These are phyloP conservation scores for Dascyllus trimaculatus DNA, from an alignment of 2,113 vertebrate genomes.

Conservation along the genomic window DNA sequence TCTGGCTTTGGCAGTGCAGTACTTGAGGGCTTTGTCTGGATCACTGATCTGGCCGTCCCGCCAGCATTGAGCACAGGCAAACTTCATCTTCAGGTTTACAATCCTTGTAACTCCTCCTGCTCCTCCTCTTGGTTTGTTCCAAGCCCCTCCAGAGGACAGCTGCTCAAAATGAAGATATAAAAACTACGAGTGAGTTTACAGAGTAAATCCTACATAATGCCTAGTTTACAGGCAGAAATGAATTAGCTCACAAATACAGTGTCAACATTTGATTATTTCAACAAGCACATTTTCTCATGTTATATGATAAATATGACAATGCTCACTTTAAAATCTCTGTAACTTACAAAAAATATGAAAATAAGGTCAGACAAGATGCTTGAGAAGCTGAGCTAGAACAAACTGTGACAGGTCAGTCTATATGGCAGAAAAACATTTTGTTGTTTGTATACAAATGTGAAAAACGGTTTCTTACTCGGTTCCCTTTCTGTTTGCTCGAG, in stretches of 20 bases:
- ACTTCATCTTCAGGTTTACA: conserved; percentile 90
- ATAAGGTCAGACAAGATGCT: too few species aligned
- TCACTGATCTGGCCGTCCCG: conserved; percentile 89
- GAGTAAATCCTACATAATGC: neutral
- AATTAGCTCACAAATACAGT: too few species aligned
- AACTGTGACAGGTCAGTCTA: neutral
- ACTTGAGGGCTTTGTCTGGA: conserved; percentile 91
- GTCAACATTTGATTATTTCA: neutral
- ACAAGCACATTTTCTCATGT: neutral
- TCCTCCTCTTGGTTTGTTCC: conserved; percentile 36
- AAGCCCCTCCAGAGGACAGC: conserved; percentile 31
- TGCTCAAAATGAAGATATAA: conserved; percentile 10
- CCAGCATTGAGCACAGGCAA: conserved; percentile 94
- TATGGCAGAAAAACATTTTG: neutral
- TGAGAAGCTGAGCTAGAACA: too few species aligned
- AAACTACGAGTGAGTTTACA: neutral
- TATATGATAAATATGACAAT: too few species aligned
- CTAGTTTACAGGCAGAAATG: too few species aligned
- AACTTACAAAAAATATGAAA: too few species aligned
- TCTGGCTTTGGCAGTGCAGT: conserved; percentile 92
- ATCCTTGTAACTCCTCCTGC: conserved; percentile 36
- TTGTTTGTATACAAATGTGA: neutral
- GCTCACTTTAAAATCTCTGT: too few species aligned
- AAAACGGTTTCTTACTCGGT: conserved; percentile 48
- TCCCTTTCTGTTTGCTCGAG: conserved; percentile 81